These are phyloP conservation scores for Chlamydotis undulata DNA, from an alignment of 2,113 vertebrate genomes.

Conservation along the genomic window DNA sequence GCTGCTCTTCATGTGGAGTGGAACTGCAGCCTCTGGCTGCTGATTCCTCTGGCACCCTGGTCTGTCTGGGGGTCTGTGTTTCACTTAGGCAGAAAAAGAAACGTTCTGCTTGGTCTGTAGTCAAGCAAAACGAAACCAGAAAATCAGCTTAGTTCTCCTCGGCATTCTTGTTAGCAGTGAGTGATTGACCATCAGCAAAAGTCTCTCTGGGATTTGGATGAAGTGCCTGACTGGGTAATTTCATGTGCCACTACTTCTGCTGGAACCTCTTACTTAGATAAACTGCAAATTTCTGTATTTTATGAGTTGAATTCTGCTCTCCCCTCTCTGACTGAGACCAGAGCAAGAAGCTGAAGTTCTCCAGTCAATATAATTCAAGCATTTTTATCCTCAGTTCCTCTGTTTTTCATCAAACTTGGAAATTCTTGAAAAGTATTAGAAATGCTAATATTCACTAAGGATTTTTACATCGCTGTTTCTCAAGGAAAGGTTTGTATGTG, in stretches of 20 bases:
- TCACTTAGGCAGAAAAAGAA: not conserved
- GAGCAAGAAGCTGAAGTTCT: not conserved
- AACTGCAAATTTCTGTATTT: not conserved
- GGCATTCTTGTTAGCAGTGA: not conserved
- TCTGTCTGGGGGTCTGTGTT: not conserved
- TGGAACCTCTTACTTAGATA: not conserved
- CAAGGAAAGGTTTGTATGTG: not conserved
- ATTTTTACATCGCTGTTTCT: not conserved
- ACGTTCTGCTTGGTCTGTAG: not conserved
- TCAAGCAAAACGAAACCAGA: not conserved
- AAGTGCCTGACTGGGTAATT: not conserved
- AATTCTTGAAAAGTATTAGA: not conserved
- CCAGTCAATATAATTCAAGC: not conserved
- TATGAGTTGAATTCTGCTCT: not conserved
- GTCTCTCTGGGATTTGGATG: not conserved
- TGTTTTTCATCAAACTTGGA: not conserved
- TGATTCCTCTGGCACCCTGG: not conserved
- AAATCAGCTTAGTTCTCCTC: not conserved
- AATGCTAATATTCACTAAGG: not conserved
- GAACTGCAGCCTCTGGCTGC: not conserved
- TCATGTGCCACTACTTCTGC: not conserved
- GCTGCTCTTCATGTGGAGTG: not conserved
- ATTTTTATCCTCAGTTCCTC: not conserved
- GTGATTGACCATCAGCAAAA: not conserved
- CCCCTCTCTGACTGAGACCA: not conserved